These are phyloP conservation scores for Catamblyrhynchus diadema DNA, from an alignment of 2,797 vertebrate species.

Conservation along the genomic window DNA sequence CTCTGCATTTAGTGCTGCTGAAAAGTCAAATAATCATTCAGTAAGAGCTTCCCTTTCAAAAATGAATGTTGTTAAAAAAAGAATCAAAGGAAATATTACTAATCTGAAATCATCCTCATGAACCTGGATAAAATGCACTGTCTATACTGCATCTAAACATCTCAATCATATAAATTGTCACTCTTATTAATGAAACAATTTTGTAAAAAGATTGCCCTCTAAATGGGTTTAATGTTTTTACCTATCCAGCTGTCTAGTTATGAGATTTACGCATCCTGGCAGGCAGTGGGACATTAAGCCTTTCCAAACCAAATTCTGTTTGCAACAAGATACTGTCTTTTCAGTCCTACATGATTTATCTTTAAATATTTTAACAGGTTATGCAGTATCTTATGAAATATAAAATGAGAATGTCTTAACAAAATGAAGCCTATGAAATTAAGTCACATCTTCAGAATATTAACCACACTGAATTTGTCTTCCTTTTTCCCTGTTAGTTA, in stretches of 20 bases:
- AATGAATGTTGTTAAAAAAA: slow-evolving; percentile 51
- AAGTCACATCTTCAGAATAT: slow-evolving; percentile 65
- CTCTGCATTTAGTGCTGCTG: slow-evolving; percentile 3
- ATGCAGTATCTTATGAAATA: slow-evolving; percentile 65
- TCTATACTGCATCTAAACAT: slow-evolving; percentile 66
- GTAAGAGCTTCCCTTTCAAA: slow-evolving; percentile 35
- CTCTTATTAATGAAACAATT: slow-evolving; percentile 76
- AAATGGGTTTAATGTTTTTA: slow-evolving; percentile 69
- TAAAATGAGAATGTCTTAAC: slow-evolving; percentile 59
- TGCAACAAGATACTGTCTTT: slow-evolving; percentile 67
- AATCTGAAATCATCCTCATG: slow-evolving; percentile 54
- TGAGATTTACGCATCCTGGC: slow-evolving; percentile 57
- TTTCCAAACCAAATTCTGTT: slow-evolving; percentile 67
- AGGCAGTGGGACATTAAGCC: slow-evolving; percentile 47
- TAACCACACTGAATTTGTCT: slow-evolving; percentile 52
- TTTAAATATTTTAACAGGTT: slow-evolving; percentile 69
- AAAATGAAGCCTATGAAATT: slow-evolving; percentile 64
- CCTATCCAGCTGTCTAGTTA: slow-evolving; percentile 64
- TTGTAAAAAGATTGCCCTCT: slow-evolving; percentile 71
- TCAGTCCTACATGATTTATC: slow-evolving; percentile 66
- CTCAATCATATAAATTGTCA: slow-evolving; percentile 73
- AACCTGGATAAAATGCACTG: slow-evolving; percentile 59
- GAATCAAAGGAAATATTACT: slow-evolving; percentile 49
- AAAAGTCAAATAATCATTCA: slow-evolving; percentile 44
- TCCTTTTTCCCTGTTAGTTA: slow-evolving; percentile 18